phyloP scores from a whole-genome alignment of 2,888 invertebrate species.

The Conistra vaccinii region DNA sequence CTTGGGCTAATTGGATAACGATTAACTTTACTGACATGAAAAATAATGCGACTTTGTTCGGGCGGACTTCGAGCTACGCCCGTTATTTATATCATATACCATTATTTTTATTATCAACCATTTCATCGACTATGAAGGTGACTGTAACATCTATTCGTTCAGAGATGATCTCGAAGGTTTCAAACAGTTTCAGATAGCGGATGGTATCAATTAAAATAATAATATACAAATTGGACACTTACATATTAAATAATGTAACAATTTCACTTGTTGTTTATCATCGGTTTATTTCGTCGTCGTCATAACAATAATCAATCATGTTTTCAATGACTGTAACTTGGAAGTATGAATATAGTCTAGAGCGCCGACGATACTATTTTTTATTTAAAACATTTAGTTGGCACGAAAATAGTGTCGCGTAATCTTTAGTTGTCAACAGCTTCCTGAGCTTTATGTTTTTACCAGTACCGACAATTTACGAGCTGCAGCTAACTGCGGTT shows the following conservation, averaged over 20 bases:
- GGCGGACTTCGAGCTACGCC: background rate
- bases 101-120: background rate
- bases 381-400: background rate
- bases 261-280: conserved; percentile 25
- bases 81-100: background rate
- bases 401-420: background rate
- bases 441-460: too few species aligned
- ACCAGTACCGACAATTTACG: too few species aligned
- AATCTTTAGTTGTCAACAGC: too few species aligned
- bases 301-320: conserved; percentile 12
- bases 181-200: conserved; percentile 1
- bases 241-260: conserved; percentile 5
- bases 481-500: too few species aligned
- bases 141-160: background rate
- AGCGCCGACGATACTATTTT: background rate
- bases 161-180: background rate
- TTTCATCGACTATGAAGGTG: background rate
- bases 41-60: background rate
- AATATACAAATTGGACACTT: conserved; percentile 11
- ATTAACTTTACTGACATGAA: background rate
- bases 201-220: conserved; percentile 21
- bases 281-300: conserved; percentile 13
- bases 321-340: background rate
- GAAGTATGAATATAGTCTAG: background rate
- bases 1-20: conserved; percentile 4